Conservation (phyloP, 2,113 vertebrate genomes). For the Paralichthys olivaceus region DNA sequence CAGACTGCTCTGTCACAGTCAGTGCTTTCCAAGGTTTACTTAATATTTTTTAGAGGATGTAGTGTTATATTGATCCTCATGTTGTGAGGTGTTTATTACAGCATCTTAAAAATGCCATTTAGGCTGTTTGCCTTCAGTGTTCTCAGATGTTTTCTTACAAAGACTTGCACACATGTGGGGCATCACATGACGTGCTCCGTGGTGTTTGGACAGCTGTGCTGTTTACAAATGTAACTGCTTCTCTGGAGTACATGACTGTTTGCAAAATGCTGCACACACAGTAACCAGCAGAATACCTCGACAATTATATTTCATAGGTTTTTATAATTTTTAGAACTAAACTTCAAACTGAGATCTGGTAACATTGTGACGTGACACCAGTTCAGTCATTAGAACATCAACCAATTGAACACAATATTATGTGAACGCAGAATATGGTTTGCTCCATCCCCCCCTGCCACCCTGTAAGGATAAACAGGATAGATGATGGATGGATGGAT, state of each 20-base stretch:
- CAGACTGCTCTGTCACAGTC: neutral
- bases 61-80: neutral
- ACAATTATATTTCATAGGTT: no score
- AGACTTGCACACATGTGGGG: slow-evolving; percentile 17
- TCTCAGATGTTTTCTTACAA: no score
- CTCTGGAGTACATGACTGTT: neutral
- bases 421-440: no score
- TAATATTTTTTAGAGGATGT: no score
- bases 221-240: slow-evolving; percentile 19
- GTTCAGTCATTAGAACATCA: neutral
- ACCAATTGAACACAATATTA: neutral
- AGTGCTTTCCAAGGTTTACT: neutral
- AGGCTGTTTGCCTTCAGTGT: no score
- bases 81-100: neutral
- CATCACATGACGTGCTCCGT: no score
- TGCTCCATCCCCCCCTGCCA: no score
- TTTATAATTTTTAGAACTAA: no score
- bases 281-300: neutral
- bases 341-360: neutral
- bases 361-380: neutral
- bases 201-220: neutral
- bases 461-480: no score
- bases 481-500: no score
- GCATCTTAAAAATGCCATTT: slow-evolving; percentile 2
- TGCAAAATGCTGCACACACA: neutral